Percentiles rank a stretch among this genome's conserved stretches.
phyloP scores from a whole-genome alignment of 2,888 invertebrate genomes.

The Furcula furcula region DNA sequence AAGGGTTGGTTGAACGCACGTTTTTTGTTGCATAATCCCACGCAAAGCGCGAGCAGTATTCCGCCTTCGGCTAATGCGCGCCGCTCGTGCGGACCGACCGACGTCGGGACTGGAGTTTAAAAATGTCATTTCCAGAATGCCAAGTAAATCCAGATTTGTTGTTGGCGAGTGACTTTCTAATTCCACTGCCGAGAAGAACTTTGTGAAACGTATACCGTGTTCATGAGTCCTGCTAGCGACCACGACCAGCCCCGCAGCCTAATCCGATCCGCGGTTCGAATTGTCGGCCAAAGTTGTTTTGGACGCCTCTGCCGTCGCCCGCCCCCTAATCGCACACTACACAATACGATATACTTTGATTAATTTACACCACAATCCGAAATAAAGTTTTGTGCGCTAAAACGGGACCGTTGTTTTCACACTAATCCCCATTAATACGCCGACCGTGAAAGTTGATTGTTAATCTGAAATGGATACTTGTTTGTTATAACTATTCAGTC shows the following conservation, averaged over 20 bases:
- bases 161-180: conserved; percentile 77
- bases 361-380: conserved; percentile 70
- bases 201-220: conserved; percentile 79
- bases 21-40: conserved; percentile 72
- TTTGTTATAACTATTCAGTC: conserved; percentile 41
- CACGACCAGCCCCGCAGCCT: conserved; percentile 63
- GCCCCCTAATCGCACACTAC: conserved; percentile 61
- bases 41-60: conserved; percentile 50
- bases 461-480: conserved; percentile 60
- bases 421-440: conserved; percentile 55
- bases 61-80: conserved; percentile 48
- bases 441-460: conserved; percentile 60
- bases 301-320: conserved; percentile 44
- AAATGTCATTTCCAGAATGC: conserved; percentile 70
- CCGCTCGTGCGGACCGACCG: conserved; percentile 46
- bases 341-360: conserved; percentile 67
- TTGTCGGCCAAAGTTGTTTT: conserved; percentile 67
- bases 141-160: conserved; percentile 76
- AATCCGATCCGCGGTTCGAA: conserved; percentile 69
- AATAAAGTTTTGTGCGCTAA: conserved; percentile 68
- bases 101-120: conserved; percentile 55
- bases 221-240: conserved; percentile 69
- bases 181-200: conserved; percentile 67
- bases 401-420: conserved; percentile 66
- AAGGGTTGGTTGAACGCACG: conserved; percentile 65